These are phyloP conservation scores for Mylabris phalerata DNA, from an alignment of 1,140 invertebrate species.

Conservation along the genomic window DNA sequence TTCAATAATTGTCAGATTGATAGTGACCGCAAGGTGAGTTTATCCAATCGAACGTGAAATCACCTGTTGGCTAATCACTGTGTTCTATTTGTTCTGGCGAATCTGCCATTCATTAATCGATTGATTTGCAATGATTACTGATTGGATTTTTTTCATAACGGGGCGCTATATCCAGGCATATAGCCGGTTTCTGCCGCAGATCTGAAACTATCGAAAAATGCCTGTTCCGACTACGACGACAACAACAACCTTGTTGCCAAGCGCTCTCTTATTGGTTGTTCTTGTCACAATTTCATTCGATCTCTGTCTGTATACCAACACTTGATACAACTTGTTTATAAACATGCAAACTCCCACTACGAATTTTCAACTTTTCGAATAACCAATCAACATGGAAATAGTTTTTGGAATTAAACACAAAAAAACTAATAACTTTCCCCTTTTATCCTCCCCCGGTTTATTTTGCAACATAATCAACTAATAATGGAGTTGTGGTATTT, in stretches of 20 bases:
- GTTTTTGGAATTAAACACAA: too few species aligned
- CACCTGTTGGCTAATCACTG: background rate
- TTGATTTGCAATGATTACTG: too few species aligned
- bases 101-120: background rate
- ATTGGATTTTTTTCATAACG: too few species aligned
- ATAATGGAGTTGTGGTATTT: too few species aligned
- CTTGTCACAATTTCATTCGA: slow-evolving; percentile 10
- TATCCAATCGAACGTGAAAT: background rate
- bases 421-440: too few species aligned
- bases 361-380: too few species aligned
- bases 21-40: too few species aligned
- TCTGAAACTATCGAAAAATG: slow-evolving; percentile 22
- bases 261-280: slow-evolving; percentile 17
- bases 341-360: slow-evolving; percentile 16
- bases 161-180: background rate
- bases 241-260: slow-evolving; percentile 15
- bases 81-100: background rate
- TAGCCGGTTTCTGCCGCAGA: slow-evolving; percentile 15
- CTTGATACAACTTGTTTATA: slow-evolving; percentile 18
- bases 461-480: too few species aligned
- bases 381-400: too few species aligned
- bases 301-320: slow-evolving; percentile 11
- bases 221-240: background rate
- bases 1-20: too few species aligned
- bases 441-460: too few species aligned